These are phyloP conservation scores for Gymnocheta viridis DNA, from an alignment of 2,888 invertebrate genomes.

Conservation along the genomic window DNA sequence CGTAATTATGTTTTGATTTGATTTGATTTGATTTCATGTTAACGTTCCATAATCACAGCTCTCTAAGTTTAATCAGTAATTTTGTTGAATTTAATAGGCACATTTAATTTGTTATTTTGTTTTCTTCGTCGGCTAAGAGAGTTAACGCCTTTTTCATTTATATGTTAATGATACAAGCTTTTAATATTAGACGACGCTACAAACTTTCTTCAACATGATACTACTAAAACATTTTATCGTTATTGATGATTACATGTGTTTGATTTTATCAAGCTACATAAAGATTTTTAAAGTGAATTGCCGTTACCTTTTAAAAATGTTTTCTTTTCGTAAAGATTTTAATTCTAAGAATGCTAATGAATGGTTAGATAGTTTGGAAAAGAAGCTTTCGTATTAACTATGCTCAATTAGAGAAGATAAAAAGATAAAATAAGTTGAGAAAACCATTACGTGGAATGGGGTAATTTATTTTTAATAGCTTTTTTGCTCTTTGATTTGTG, in stretches of 20 bases:
- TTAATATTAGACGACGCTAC: conserved; percentile 2
- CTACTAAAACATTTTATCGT: conserved; percentile 31
- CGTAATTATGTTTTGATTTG: conserved; percentile 53
- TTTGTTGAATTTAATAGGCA: conserved; percentile 44
- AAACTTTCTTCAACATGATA: conserved; percentile 11
- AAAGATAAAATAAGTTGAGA: not conserved
- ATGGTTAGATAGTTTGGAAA: not conserved
- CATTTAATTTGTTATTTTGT: conserved; percentile 45
- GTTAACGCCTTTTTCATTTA: conserved; percentile 65
- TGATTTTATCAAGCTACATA: conserved; percentile 55
- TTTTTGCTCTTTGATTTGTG: not conserved
- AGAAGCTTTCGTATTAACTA: not conserved
- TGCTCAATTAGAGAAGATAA: not conserved
- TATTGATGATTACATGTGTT: conserved; percentile 55
- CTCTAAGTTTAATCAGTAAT: conserved; percentile 52
- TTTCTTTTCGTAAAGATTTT: not conserved
- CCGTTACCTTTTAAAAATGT: conserved; percentile 41
- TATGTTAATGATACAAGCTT: conserved; percentile 57
- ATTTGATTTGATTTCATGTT: conserved; percentile 51
- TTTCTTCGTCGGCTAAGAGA: conserved; percentile 36
- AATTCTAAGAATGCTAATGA: conserved; percentile 4
- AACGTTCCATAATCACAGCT: conserved; percentile 51
- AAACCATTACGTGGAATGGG: not conserved
- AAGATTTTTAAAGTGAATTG: conserved; percentile 37
- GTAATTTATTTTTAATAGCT: not conserved